These are phyloP conservation scores for Trachymyrmex cornetzi DNA, from an alignment of 1,140 invertebrate genomes.

Conservation along the genomic window DNA sequence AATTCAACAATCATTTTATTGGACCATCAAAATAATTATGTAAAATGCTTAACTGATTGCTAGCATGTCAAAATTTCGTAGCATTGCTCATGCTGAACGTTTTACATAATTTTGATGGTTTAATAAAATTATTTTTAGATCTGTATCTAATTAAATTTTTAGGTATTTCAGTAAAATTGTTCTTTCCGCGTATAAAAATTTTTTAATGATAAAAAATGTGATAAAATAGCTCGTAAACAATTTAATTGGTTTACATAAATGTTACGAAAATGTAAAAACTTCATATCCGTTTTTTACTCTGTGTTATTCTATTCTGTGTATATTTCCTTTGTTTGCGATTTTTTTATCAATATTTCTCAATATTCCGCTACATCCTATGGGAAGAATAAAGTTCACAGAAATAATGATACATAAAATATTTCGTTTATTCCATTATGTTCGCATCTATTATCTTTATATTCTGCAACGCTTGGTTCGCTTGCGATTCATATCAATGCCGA, in stretches of 20 bases:
- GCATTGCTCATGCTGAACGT: too few species aligned
- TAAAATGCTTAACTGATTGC: too few species aligned
- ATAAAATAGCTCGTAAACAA: conserved; percentile 9
- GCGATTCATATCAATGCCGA: conserved; percentile 39
- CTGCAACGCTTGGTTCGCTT: not conserved
- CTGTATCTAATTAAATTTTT: too few species aligned
- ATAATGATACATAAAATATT: conserved; percentile 18
- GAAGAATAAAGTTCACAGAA: not conserved
- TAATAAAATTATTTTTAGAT: too few species aligned
- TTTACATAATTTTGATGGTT: too few species aligned
- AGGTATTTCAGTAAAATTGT: too few species aligned
- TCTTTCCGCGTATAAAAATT: too few species aligned
- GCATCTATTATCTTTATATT: conserved; percentile 20
- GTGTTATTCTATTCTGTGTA: not conserved
- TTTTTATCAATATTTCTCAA: not conserved
- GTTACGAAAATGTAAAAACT: not conserved
- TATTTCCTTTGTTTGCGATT: conserved; percentile 11
- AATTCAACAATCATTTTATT: too few species aligned
- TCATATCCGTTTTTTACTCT: not conserved
- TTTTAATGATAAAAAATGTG: not conserved
- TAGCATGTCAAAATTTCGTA: too few species aligned
- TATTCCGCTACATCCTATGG: not conserved
- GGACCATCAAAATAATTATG: too few species aligned
- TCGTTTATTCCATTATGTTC: conserved; percentile 28
- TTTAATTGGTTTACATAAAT: not conserved